Base-by-base conservation (phyloP, 2,888 invertebrate genomes). In the Chalcis sispes region DNA sequence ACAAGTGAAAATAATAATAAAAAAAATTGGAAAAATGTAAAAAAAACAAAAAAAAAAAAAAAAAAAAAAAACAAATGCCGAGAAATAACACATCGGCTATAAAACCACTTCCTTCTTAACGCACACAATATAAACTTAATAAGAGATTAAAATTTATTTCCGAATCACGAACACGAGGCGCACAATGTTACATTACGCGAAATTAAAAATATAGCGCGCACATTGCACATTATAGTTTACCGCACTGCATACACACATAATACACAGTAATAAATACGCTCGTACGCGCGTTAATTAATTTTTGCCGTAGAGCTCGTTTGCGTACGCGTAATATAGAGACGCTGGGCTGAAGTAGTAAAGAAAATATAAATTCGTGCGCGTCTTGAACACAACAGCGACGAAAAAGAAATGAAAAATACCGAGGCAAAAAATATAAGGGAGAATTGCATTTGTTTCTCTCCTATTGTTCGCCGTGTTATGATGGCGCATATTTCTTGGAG, bases 221-320 rank as follows among this genome's bases (percentile, higher is more conserved):
- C 10, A 36, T 36, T 7, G 10, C 10, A 36, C 10, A 36, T 4
- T 10, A 36, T 36, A 36, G 10, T 36, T 7, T 36, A 7, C 36
- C 4, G 36, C n/a, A n/a, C 36, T 36, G 10, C 36, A 36, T 36
- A 4, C 10, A 36, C 10, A 36, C 36, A 36, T 36, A 10, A 7
- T 36, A 36, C 36, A 36, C 36, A 10, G 4, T 36, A 36, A 36
- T 10, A 10, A n/a, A 7, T 36, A 36, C 36, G 4, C 36, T 36
- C 10, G 42, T 1, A 29, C 32, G 8, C 32, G 42, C 46, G 62
- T 50, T 66, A 66, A 66, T 52, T 66, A 66, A 52, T 66, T 66
- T 52, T 66, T 66, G 54, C 65, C 50, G 50, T 50, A 32, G 58
- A 13, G 20, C 27, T 4, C 27, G 58, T 29, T 18, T 10, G 4